Evolutionary conservation across 2,888 invertebrate genomes (phyloP).

Genomic region (Sphaerophoria taeniata): DNA sequence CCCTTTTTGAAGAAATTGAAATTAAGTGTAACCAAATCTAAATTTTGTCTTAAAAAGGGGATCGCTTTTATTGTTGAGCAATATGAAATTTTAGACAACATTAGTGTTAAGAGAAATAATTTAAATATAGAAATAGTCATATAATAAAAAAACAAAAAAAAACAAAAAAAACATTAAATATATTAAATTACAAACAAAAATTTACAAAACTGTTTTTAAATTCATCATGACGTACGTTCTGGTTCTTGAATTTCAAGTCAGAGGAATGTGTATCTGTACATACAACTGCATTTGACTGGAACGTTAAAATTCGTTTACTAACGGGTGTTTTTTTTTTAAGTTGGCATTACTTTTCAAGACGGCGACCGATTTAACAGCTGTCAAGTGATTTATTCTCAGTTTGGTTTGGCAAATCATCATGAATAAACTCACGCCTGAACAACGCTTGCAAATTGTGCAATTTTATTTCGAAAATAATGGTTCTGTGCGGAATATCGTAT

Average conservation of each 20-base stretch:
- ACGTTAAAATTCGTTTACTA: no score
- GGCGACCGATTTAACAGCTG: no score
- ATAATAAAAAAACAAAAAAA: constrained; percentile 20
- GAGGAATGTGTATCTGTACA: no score
- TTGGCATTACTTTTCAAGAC: no score
- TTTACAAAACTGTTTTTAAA: not conserved
- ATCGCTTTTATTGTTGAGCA: constrained; percentile 43
- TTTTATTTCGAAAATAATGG: no score
- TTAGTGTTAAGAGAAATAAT: constrained; percentile 40
- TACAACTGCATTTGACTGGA: no score
- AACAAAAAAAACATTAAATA: constrained; percentile 15
- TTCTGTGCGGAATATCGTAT: no score
- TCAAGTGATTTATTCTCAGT: no score
- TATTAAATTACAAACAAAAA: not conserved
- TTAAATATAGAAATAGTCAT: constrained; percentile 49
- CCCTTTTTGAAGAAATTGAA: constrained; percentile 29
- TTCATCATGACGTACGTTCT: not conserved
- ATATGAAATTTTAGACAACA: constrained; percentile 43
- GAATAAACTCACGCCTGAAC: no score
- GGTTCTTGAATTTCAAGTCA: not conserved
- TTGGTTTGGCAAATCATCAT: no score
- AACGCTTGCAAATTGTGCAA: no score
- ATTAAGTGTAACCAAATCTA: not conserved
- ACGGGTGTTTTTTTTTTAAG: no score
- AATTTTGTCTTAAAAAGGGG: constrained; percentile 37